Base-by-base conservation (phyloP, 2,113 vertebrate genomes). In the Piprites chloris region DNA sequence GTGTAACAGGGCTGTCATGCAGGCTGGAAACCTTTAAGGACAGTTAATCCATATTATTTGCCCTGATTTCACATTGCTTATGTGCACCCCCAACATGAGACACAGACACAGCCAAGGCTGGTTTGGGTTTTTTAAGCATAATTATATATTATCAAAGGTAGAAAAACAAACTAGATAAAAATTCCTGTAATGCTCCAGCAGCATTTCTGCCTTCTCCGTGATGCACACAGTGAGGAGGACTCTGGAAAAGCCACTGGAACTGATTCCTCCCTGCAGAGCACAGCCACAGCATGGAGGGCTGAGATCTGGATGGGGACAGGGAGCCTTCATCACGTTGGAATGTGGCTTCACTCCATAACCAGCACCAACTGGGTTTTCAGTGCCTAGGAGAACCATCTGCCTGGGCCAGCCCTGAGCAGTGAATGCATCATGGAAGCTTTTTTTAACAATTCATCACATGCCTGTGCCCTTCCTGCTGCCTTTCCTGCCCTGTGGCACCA, bases 111-210 rank as follows among this genome's bases (percentile, higher is more conserved):
- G n/a, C 28, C 73, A 49, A 84, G 59, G 49, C 46, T 12, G 14
- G 4, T 32, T 89, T 69, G 26, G 15, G 6, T 27, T 39, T 92
- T 33, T 32, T 21, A 90, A 77, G n/a, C 15, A 16, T 19, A 58
- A 11, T 87, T 68, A 47, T 72, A 4, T 49, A 52, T 89, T 79
- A 61, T 26, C 71, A 65, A 82, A 82, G 44, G 41, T 55, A 61
- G 58, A 72, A 85, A 89, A 72, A 0, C 21, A 85, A 72, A 33
- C 7, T 2, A 50, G 42, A 52, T 49, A 58, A 68, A 89, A 67
- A 71, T 17, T 42, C 27, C 24, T 35, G 5, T 24, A 42, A 52
- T 0, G 4, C 41, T n/a, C 28, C 0, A 0, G 71, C 71, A 85
- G 81, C 39, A 3, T 66, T 4, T 35, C 80, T 89, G 80, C 80